These are phyloP conservation scores for Scaptomyza parva DNA, from an alignment of 2,888 invertebrate species.

Conservation along the genomic window DNA sequence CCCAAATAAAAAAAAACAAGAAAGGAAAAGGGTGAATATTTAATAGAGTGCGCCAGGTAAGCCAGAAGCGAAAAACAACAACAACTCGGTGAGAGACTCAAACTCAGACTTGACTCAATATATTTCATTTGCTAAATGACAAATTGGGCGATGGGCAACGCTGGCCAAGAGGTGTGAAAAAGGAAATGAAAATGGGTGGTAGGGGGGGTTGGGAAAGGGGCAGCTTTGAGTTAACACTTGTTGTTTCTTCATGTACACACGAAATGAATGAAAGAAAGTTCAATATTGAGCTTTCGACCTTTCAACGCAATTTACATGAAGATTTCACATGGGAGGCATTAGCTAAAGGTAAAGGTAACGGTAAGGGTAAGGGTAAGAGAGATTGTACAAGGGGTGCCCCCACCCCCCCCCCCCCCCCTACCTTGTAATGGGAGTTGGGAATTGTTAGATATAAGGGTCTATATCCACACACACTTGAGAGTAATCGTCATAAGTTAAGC, in stretches of 20 bases:
- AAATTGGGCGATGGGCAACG: constrained; percentile 60
- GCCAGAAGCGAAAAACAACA: constrained; percentile 14
- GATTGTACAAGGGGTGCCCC: neutral
- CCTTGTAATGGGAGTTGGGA: neutral
- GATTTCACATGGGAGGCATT: constrained; percentile 66
- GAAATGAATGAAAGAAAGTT: constrained; percentile 45
- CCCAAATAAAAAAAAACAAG: constrained; percentile 3
- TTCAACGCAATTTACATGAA: constrained; percentile 69
- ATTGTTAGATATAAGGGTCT: neutral
- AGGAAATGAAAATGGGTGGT: too few relatives aligned
- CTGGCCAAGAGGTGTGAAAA: neutral
- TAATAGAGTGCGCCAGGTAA: constrained; percentile 62
- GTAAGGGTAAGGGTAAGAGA: too few relatives aligned
- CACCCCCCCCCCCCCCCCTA: too few relatives aligned
- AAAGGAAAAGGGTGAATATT: constrained; percentile 74
- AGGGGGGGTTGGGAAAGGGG: constrained; percentile 17
- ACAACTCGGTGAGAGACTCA: neutral
- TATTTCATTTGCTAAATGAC: constrained; percentile 65
- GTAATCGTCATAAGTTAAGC: constrained; percentile 2
- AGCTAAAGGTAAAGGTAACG: constrained; percentile 24
- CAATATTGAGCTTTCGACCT: constrained; percentile 57
- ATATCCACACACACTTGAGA: constrained; percentile 3
- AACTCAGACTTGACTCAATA: constrained; percentile 22
- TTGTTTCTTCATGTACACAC: constrained; percentile 58
- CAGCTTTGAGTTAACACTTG: constrained; percentile 66